phyloP scores from a whole-genome alignment of 1,140 invertebrate species.

The Episyrphus balteatus region DNA sequence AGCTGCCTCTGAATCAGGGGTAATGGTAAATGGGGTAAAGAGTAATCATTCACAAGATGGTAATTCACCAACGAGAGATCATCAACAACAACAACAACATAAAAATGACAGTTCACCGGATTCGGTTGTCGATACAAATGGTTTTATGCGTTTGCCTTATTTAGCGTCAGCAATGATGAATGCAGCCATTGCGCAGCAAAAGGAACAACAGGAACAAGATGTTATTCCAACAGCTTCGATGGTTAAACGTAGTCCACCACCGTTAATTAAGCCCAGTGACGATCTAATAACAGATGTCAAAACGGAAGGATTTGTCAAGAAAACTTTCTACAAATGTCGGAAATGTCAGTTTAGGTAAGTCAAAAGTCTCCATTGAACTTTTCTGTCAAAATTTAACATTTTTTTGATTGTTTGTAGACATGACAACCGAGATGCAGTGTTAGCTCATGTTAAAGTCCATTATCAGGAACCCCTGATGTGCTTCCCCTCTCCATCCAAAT shows the following conservation, averaged over 20 bases:
- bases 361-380: slow-evolving; percentile 1
- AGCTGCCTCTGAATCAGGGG: slow-evolving; percentile 1
- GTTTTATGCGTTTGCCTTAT: slow-evolving; percentile 23
- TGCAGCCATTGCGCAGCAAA: slow-evolving; percentile 33
- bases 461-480: slow-evolving; percentile 35
- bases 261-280: slow-evolving; percentile 23
- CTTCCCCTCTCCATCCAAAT: background rate
- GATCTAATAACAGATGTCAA: slow-evolving; percentile 32
- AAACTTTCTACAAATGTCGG: slow-evolving; percentile 68
- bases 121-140: slow-evolving; percentile 18
- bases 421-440: slow-evolving; percentile 49
- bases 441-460: slow-evolving; percentile 55
- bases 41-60: slow-evolving; percentile 28
- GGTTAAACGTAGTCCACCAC: slow-evolving; percentile 16
- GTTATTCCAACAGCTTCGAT: slow-evolving; percentile 39
- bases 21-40: slow-evolving; percentile 8
- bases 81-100: slow-evolving; percentile 1
- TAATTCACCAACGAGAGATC: slow-evolving; percentile 10
- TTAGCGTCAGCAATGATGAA: slow-evolving; percentile 26
- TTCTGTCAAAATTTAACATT: background rate
- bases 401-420: slow-evolving; percentile 38
- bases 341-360: slow-evolving; percentile 69
- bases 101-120: no score
- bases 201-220: slow-evolving; percentile 16
- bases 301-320: slow-evolving; percentile 37